Percentiles rank a stretch among this genome's conserved stretches.
These are phyloP conservation scores for Suricata suricatta DNA, from an alignment of 2,113 vertebrate species.

Conservation along the genomic window DNA sequence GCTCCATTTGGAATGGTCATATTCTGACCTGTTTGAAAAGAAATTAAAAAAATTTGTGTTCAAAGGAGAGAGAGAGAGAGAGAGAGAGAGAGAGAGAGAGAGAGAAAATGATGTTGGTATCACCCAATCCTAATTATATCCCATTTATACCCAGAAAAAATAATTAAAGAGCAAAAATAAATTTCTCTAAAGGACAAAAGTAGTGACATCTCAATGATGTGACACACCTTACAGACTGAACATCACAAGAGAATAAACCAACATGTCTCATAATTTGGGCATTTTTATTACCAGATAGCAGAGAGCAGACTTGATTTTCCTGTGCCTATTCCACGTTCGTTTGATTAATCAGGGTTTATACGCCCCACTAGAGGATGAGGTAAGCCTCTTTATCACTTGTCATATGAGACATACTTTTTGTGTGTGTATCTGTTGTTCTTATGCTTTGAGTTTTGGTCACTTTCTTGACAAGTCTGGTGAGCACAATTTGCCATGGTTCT, in stretches of 20 bases:
- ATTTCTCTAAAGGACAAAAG: background rate
- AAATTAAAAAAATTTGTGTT: no score
- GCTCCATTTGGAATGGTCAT: background rate
- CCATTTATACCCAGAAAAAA: background rate
- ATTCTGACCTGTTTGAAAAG: background rate
- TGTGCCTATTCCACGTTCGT: background rate
- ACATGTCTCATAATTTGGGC: background rate
- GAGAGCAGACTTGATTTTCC: background rate
- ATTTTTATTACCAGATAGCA: background rate
- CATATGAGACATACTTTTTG: no score
- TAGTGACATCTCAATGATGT: background rate
- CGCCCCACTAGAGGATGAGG: background rate
- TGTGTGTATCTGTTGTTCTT: background rate
- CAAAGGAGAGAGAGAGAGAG: no score
- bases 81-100: no score
- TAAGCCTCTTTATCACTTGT: background rate
- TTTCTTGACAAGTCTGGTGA: background rate
- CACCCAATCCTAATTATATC: background rate
- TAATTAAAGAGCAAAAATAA: background rate
- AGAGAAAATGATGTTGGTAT: no score
- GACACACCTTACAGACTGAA: background rate
- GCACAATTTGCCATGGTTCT: background rate
- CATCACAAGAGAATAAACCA: background rate
- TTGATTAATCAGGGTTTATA: background rate
- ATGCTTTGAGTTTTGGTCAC: background rate